phyloP scores from a whole-genome alignment of 2,113 vertebrate species.

The Psittacus erithacus region DNA sequence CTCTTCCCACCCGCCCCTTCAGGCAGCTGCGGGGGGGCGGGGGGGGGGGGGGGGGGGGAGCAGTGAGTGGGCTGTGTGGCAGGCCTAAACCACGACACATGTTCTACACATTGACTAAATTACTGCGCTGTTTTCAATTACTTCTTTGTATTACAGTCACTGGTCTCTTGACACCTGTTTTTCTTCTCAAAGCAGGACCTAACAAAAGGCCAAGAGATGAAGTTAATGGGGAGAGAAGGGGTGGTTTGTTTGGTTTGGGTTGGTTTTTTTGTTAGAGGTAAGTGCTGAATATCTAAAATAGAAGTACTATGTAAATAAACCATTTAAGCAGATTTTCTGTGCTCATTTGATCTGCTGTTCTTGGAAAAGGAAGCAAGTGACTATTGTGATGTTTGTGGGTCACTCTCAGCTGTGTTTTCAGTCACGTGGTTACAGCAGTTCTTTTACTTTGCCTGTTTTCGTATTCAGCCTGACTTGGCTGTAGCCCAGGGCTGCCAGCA shows the following conservation, averaged over 20 bases:
- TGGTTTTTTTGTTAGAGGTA: not conserved
- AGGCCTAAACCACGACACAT: too few species aligned
- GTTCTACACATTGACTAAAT: not conserved
- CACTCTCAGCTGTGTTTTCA: not conserved
- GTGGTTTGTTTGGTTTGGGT: not conserved
- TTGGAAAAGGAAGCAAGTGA: not conserved
- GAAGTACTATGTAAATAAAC: not conserved
- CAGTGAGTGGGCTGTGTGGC: too few species aligned
- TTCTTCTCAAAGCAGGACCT: not conserved
- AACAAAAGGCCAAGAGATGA: not conserved
- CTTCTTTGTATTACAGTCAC: not conserved
- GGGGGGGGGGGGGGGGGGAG: too few species aligned
- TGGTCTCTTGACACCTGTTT: not conserved
- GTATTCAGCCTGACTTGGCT: not conserved
- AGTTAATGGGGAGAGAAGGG: not conserved
- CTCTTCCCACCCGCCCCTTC: too few species aligned
- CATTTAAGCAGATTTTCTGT: not conserved
- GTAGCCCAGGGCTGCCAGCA: not conserved
- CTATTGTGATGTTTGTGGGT: too few species aligned
- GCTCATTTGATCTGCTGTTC: not conserved
- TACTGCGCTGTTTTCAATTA: constrained; percentile 1
- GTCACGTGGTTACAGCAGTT: not conserved
- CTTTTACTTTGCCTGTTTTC: not conserved
- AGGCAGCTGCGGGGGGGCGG: too few species aligned
- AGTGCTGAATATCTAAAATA: not conserved